Evolutionary conservation across 2,888 invertebrate genomes (phyloP).

Genomic region (Crossocerus cetratus): DNA sequence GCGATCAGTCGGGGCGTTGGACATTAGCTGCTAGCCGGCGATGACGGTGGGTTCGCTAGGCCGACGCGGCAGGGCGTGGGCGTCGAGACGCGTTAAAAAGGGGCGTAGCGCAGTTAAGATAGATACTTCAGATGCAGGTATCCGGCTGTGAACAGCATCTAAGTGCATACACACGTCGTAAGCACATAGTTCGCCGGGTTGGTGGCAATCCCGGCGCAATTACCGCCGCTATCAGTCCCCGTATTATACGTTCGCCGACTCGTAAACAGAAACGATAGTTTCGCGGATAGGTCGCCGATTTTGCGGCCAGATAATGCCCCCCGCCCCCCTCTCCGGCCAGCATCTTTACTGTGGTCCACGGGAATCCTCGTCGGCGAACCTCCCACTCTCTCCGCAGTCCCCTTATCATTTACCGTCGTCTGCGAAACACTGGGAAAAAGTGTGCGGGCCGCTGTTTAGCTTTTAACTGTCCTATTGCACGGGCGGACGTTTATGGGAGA

Average conservation of each 20-base stretch:
- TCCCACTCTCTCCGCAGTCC: too few relatives aligned
- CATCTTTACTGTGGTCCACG: slow-evolving; percentile 52
- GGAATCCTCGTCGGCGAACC: slow-evolving; percentile 12
- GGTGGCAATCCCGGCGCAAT: slow-evolving; percentile 51
- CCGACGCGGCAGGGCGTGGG: slow-evolving; percentile 5
- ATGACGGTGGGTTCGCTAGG: too few relatives aligned
- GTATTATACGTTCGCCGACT: slow-evolving; percentile 27
- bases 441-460: too few relatives aligned
- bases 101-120: slow-evolving; percentile 13
- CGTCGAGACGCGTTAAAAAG: slow-evolving; percentile 17
- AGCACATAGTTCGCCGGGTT: slow-evolving; percentile 7
- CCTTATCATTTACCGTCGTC: too few relatives aligned
- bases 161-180: slow-evolving; percentile 3
- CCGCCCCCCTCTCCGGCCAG: slow-evolving; percentile 16
- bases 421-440: too few relatives aligned
- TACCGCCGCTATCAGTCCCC: slow-evolving; percentile 34
- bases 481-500: not conserved
- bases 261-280: slow-evolving; percentile 54
- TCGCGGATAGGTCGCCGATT: slow-evolving; percentile 59
- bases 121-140: slow-evolving; percentile 9
- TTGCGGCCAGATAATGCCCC: slow-evolving; percentile 54
- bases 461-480: too few relatives aligned
- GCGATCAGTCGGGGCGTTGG: not conserved
- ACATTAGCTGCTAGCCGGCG: too few relatives aligned
- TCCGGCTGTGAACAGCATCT: not conserved